Percentiles rank a stretch among this genome's conserved stretches.
phyloP scores from a whole-genome alignment of 2,113 vertebrate species.

The Hemibagrus wyckioides region DNA sequence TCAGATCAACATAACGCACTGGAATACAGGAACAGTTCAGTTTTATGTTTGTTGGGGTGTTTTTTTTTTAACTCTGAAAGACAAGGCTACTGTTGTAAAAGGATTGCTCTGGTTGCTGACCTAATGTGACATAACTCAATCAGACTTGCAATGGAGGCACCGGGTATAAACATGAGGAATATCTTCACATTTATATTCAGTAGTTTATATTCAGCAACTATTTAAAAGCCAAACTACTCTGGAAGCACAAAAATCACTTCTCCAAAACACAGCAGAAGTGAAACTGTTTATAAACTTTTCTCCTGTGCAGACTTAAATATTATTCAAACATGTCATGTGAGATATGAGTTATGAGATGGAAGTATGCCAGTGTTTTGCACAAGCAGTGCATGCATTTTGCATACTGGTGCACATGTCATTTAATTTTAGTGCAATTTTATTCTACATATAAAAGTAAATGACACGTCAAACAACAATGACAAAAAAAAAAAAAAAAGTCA shows the following conservation, averaged over 20 bases:
- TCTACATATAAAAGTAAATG: neutral
- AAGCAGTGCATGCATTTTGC: conserved; percentile 21
- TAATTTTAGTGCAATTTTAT: neutral
- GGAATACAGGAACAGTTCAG: neutral
- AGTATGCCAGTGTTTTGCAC: conserved; percentile 51
- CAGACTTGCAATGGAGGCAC: neutral
- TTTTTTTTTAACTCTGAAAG: neutral
- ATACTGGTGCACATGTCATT: conserved; percentile 4
- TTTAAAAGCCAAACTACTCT: conserved; percentile 1
- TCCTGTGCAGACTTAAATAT: conserved; percentile 67
- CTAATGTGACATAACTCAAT: neutral
- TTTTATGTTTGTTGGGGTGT: neutral
- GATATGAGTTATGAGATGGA: conserved; percentile 53
- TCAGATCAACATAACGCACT: neutral
- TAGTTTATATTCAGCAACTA: conserved; percentile 51
- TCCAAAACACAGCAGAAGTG: conserved; percentile 51
- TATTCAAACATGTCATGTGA: conserved; percentile 61
- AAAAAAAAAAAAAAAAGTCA: neutral
- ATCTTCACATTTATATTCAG: conserved; percentile 28
- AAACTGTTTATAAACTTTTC: conserved; percentile 60
- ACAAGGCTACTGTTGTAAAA: neutral
- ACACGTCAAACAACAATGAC: neutral
- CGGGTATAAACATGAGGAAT: neutral
- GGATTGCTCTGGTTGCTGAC: neutral
- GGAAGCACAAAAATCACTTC: conserved; percentile 22